These are phyloP conservation scores for Apus apus DNA, from an alignment of 2,113 vertebrate genomes.

Conservation along the genomic window DNA sequence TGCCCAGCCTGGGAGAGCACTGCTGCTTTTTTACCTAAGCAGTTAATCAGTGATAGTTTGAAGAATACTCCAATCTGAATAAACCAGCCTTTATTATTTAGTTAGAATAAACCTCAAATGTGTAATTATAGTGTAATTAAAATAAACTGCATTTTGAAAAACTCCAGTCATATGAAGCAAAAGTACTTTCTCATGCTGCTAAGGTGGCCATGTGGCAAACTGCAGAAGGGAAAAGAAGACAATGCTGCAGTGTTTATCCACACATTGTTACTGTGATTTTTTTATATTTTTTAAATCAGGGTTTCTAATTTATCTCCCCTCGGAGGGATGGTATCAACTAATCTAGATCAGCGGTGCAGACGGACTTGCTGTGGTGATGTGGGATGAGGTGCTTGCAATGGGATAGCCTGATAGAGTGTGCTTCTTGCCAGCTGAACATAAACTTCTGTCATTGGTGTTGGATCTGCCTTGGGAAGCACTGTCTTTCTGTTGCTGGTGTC, in stretches of 20 bases:
- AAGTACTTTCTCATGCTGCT: not conserved
- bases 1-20: not conserved
- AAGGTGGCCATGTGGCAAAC: not conserved
- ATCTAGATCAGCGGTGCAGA: not conserved
- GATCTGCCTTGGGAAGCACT: fast-evolving
- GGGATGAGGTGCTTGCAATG: not conserved
- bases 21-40: not conserved
- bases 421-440: not conserved
- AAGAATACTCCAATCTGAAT: not conserved
- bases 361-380: not conserved
- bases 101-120: not conserved
- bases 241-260: not conserved
- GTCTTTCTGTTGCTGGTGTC: not conserved
- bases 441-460: not conserved
- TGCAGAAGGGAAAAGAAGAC: not conserved
- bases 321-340: not conserved
- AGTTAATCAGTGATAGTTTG: not conserved
- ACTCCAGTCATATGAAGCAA: not conserved
- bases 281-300: not conserved
- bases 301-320: not conserved
- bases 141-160: not conserved
- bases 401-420: not conserved
- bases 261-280: not conserved
- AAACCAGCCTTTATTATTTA: not conserved
- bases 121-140: not conserved